Base-by-base conservation (phyloP, 2,797 vertebrate species). In the Tarsius wallacei region DNA sequence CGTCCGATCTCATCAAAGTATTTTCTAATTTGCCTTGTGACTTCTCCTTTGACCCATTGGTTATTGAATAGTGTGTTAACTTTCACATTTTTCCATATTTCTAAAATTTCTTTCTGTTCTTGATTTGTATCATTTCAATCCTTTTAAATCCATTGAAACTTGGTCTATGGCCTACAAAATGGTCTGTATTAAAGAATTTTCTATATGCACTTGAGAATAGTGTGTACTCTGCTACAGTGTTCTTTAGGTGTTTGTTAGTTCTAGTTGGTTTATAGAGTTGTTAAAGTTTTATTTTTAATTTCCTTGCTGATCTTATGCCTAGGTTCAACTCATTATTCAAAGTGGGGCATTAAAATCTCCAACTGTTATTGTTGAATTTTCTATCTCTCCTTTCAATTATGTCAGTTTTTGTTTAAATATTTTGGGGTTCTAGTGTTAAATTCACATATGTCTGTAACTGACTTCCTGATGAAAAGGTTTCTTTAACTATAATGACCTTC, bases 301-400 rank as follows among this genome's bases (percentile, higher is more conserved):
- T 89, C 42, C 14, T 49, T 83, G 51, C 15, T 82, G 33, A 83
- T 77, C 28, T 76, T 91, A 76, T 49, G 42, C 53, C 15, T 82
- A 15, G 42, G 71, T 91, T 90, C 47, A 64, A 88, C 33, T 19
- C 4, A 53, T 71, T 88, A 71, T 26, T 87, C 17, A 91, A 87
- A 71, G 26, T 28, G 61, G n/a, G 7, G 68, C 53, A 70, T 17
- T 81, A 36, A 90, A 81, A 49, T 68, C 28, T 63, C 81, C 49
- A 86, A 57, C 26, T 47, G 73, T 4, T 76, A 42, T 59, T 92
- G 49, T 22, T 92, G 13, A 88, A 36, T 61, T 49, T 87, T 92
- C 68, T 68, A 83, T 91, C 73, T 78, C 51, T 91, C 36, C n/a
- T 19, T 87, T 92, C 64, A 85, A 88, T 77, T 84, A 9, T 82